Percentiles rank a stretch among this genome's conserved stretches.
Conservation (phyloP, 2,888 invertebrate species). For the Pachycephus smyrnensis region DNA sequence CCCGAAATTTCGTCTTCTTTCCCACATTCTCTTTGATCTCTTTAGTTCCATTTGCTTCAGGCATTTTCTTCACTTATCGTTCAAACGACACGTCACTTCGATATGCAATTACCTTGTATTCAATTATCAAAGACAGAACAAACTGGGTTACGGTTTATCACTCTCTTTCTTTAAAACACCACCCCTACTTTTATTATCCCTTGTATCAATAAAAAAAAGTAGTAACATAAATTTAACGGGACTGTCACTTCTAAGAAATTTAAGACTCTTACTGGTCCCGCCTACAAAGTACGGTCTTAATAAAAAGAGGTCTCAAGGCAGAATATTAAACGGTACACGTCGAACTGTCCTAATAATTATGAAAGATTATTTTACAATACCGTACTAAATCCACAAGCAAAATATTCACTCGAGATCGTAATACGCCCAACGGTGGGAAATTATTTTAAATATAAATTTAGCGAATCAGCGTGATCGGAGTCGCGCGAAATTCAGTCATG, state of each 20-base stretch:
- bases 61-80: not conserved
- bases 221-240: not conserved
- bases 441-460: not conserved
- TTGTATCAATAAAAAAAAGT: not conserved
- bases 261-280: not conserved
- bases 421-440: not conserved
- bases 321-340: not conserved
- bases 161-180: not conserved
- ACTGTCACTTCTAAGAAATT: not conserved
- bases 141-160: not conserved
- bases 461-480: not conserved
- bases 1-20: conserved; percentile 70
- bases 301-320: not conserved
- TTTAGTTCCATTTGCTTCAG: conserved; percentile 18
- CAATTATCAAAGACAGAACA: not conserved
- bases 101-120: not conserved
- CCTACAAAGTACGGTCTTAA: not conserved
- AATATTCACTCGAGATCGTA: no score
- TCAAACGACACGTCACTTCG: not conserved
- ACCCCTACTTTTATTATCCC: not conserved
- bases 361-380: not conserved
- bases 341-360: not conserved
- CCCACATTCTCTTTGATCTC: conserved; percentile 10
- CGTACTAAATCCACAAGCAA: not conserved
- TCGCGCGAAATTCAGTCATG: not conserved